Conservation (phyloP, 1,140 invertebrate genomes). For the Tribolium castaneum region DNA sequence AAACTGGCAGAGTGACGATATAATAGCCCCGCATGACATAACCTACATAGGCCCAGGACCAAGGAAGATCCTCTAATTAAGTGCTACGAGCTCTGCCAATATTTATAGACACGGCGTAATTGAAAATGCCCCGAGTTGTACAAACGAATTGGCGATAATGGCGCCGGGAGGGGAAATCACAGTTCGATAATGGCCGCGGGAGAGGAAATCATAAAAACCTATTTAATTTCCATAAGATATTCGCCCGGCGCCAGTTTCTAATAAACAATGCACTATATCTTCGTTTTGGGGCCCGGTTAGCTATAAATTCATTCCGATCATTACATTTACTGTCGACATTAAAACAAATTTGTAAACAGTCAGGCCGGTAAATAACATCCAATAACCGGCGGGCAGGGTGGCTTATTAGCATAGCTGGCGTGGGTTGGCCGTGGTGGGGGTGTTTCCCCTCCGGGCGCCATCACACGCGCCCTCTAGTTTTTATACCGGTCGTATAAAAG, state of each 20-base stretch:
- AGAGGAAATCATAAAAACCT: constrained; percentile 12
- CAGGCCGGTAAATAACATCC: constrained; percentile 45
- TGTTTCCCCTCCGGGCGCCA: constrained; percentile 3
- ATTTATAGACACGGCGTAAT: constrained; percentile 45
- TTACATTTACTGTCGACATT: constrained; percentile 51
- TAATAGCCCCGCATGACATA: constrained; percentile 48
- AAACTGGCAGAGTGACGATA: constrained; percentile 53
- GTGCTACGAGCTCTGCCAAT: constrained; percentile 17
- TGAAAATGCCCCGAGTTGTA: constrained; percentile 39
- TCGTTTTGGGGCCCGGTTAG: constrained; percentile 1
- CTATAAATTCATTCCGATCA: constrained; percentile 51
- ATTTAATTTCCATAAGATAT: constrained; percentile 41
- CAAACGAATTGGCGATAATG: constrained; percentile 29
- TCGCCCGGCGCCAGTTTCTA: constrained; percentile 44
- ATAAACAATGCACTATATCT: constrained; percentile 48
- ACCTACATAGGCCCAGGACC: constrained; percentile 27
- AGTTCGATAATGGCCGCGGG: no score
- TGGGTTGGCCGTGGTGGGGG: not conserved
- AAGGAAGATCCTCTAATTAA: not conserved
- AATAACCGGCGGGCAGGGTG: constrained; percentile 18
- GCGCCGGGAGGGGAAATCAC: not conserved
- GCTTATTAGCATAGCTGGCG: constrained; percentile 42
- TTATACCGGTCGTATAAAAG: constrained; percentile 18
- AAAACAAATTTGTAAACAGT: constrained; percentile 53
- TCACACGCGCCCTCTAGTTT: not conserved